These are phyloP conservation scores for Hippocampus zosterae DNA, from an alignment of 2,113 vertebrate genomes.

Conservation along the genomic window DNA sequence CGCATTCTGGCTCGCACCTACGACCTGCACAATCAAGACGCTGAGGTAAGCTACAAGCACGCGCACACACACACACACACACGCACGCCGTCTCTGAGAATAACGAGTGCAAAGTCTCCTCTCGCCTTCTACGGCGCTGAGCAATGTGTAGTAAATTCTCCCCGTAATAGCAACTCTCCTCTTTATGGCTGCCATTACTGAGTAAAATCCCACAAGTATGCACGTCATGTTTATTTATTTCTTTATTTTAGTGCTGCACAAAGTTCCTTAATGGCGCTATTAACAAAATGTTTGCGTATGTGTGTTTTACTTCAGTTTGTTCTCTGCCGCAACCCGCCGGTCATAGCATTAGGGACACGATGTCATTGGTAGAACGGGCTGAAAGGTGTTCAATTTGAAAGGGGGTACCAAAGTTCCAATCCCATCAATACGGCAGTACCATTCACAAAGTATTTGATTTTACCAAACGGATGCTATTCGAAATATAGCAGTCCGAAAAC, in stretches of 20 bases:
- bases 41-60: slow-evolving; percentile 78
- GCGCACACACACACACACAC: slow-evolving; percentile 6
- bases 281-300: slow-evolving; percentile 26
- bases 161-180: slow-evolving; percentile 47
- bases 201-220: slow-evolving; percentile 56
- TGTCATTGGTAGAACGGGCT: background rate
- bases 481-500: background rate
- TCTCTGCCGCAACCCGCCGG: background rate
- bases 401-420: background rate
- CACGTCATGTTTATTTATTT: slow-evolving; percentile 41
- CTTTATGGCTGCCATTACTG: slow-evolving; percentile 54
- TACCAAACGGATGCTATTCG: background rate
- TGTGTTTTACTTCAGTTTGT: slow-evolving; percentile 1
- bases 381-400: background rate
- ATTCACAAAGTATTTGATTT: background rate
- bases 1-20: slow-evolving; percentile 75
- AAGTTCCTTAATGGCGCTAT: slow-evolving; percentile 54
- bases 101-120: slow-evolving; percentile 32
- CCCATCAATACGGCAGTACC: background rate
- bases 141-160: slow-evolving; percentile 55
- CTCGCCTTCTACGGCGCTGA: slow-evolving; percentile 12
- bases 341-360: background rate
- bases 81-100: slow-evolving; percentile 10
- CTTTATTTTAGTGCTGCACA: slow-evolving; percentile 31
- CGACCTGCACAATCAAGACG: slow-evolving; percentile 77